Base-by-base conservation (phyloP, 2,113 vertebrate genomes). In the Sander vitreus region DNA sequence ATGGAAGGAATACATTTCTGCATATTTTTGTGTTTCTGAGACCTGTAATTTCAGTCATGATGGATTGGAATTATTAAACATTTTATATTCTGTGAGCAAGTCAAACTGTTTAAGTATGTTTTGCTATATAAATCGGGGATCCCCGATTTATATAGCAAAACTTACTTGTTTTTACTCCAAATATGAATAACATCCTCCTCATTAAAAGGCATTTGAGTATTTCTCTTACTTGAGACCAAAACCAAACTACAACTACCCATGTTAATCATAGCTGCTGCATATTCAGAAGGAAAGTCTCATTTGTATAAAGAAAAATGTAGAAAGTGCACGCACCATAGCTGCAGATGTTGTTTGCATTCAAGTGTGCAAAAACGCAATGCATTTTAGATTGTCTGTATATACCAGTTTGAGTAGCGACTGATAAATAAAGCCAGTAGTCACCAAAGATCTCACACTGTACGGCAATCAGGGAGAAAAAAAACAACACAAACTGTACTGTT, bases 11-110 rank as follows among this genome's bases (percentile, higher is more conserved):
- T 25, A 58, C 47, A 50, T 82, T 79, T 21, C 59, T 67, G 57
- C 19, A 57, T 50, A 36, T 83, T 82, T 80, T 19, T 76, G 30
- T 70, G 23, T 60, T 73, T 80, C 64, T 63, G 39, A 85, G 53
- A 39, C 36, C 36, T 78, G 74, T 75, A 51, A 73, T 63, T 82
- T 77, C 6, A 50, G 36, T 33, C 36, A 43, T 48, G 77, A 69
- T 47, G 62, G 62, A 45, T 36, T 65, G n/a, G 54, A 60, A 71
- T n/a, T 67, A 48, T 58, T 72, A 71, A 23, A 67, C 73, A 59
- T 48, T 43, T 62, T 70, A 72, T 71, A 50, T 59, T 74, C 50
- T 8, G 43, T 5, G 45, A 57, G 60, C 78, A 81, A 62, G 60
- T 76, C 45, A 80, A 69, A 58, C 53, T 27, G 50, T 59, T 74